Evolutionary conservation across 1,140 invertebrate species (phyloP), one percentile per base, ranked within the genome.

Genomic region (Condylostylus longicornis): DNA sequence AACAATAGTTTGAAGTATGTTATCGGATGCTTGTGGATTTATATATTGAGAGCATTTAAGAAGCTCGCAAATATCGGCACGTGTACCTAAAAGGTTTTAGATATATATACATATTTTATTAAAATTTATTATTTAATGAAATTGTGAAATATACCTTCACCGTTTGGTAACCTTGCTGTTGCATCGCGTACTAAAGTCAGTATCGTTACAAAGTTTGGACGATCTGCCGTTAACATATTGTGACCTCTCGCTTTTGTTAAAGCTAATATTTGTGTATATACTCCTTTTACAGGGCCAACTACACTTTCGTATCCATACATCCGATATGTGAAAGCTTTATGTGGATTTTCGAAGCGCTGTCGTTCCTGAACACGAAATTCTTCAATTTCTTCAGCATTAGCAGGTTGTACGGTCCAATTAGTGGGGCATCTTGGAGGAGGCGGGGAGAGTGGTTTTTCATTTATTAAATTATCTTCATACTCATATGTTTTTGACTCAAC

Each of bases 141-240:
- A n/a, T n/a, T n/a, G n/a, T n/a, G n/a, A n/a, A n/a, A n/a, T n/a
- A n/a, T n/a, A n/a, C 91, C 90, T 66, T 95, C 86, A 1, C 90
- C 89, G 61, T 88, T 94, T 1, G 91, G 90, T 38, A 96, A 64
- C 29, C 91, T 65, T 1, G 91, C 88, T 1, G 88, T 84, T 4
- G 90, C 86, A 68, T 96, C 90, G 27, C 89, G 65, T 8, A 96
- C 87, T 23, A 95, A 64, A 10, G 87, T 83, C 6, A 91, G 61
- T 51, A 94, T 89, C 5, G 87, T 89, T 9, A 93, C 88, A 62
- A 81, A 91, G 38, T 89, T 82, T 18, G 90, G 90, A 28, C 90
- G 65, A 53, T 85, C 79, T 4, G 79, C 74, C 1, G 79, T 75
- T 33, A 95, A 65, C 33, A 94, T 67, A 3, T 79, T 79, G 56